Conservation (phyloP, 2,113 vertebrate species). For the Labeo catla region DNA sequence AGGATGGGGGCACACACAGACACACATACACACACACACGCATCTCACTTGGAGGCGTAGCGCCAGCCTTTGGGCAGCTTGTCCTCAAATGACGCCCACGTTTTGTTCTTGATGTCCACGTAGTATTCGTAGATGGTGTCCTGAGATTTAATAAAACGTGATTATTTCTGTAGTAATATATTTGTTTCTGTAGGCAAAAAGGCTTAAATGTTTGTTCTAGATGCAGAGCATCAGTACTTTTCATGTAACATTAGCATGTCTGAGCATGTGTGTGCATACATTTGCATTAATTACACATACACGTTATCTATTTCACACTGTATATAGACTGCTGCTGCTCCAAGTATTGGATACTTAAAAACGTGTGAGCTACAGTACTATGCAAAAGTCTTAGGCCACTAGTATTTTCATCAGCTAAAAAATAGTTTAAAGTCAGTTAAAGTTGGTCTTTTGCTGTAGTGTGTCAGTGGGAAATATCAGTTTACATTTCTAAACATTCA, state of each 20-base stretch:
- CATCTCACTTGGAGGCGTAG: constrained; percentile 80
- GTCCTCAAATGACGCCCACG: constrained; percentile 86
- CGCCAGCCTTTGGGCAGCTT: constrained; percentile 85
- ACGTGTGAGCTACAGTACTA: neutral
- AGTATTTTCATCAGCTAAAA: too few relatives aligned
- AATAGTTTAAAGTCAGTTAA: too few relatives aligned
- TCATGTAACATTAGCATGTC: constrained; percentile 6
- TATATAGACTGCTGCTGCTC: neutral
- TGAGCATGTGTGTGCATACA: constrained; percentile 6
- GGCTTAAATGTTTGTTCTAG: neutral
- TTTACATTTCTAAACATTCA: too few relatives aligned
- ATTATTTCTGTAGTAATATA: constrained; percentile 24
- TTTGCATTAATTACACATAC: neutral
- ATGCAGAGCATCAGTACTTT: neutral
- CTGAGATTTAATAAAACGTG: constrained; percentile 65
- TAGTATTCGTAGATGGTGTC: constrained; percentile 89
- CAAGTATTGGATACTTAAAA: neutral
- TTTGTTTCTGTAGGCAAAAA: constrained; percentile 20
- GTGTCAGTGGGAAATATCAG: too few relatives aligned
- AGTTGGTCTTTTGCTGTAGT: too few relatives aligned
- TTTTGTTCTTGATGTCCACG: constrained; percentile 83
- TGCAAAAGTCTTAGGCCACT: too few relatives aligned
- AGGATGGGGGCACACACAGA: constrained; percentile 14
- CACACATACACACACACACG: constrained; percentile 44
- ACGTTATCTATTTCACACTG: neutral